Conservation (phyloP, 2,888 invertebrate genomes). For the Synergus umbraculus region DNA sequence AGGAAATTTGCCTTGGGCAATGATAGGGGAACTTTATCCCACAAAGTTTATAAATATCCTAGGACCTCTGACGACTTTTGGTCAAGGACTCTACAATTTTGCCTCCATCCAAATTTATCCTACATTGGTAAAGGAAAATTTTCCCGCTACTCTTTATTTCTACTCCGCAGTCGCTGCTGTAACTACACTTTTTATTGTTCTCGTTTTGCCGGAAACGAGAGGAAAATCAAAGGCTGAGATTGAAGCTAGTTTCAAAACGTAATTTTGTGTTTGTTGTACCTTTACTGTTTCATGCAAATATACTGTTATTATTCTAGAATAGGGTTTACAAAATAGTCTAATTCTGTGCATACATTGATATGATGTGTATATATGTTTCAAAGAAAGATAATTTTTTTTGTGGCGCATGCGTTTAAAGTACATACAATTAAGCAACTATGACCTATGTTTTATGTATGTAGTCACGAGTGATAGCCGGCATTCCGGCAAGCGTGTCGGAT, state of each 20-base stretch:
- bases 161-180: background rate
- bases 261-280: too few species aligned
- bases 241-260: background rate
- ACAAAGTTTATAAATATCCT: slow-evolving; percentile 77
- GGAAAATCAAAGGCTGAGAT: background rate
- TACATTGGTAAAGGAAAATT: slow-evolving; percentile 37
- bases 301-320: too few species aligned
- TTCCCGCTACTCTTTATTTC: too few species aligned
- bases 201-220: background rate
- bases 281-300: too few species aligned
- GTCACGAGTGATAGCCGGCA: slow-evolving; percentile 1
- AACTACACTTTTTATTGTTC: background rate
- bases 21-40: slow-evolving; percentile 79
- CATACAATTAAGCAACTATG: slow-evolving; percentile 38
- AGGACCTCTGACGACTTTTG: slow-evolving; percentile 75
- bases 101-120: slow-evolving; percentile 78
- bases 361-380: too few species aligned
- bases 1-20: slow-evolving; percentile 78
- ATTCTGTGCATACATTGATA: too few species aligned
- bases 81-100: slow-evolving; percentile 78
- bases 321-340: too few species aligned
- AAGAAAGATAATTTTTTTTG: background rate
- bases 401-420: background rate
- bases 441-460: slow-evolving; percentile 10
- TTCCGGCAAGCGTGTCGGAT: background rate